These are phyloP conservation scores for Drosophila ustulata DNA, from an alignment of 2,888 invertebrate genomes.

Conservation along the genomic window DNA sequence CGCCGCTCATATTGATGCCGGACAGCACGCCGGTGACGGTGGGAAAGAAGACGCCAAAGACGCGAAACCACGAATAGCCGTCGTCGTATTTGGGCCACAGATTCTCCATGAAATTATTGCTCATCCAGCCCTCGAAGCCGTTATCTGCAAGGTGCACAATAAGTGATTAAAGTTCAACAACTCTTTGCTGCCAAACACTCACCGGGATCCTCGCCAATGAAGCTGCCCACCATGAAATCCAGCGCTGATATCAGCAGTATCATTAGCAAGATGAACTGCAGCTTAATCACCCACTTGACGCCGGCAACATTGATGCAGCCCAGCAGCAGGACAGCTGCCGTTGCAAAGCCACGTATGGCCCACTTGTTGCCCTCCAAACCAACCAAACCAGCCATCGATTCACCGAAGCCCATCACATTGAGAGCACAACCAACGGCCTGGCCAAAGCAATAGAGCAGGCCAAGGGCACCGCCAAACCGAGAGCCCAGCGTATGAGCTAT, in stretches of 20 bases:
- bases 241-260: constrained; percentile 94
- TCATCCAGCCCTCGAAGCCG: constrained; percentile 95
- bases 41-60: constrained; percentile 99
- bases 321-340: constrained; percentile 93
- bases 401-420: constrained; percentile 97
- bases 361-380: constrained; percentile 89
- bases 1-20: constrained; percentile 99
- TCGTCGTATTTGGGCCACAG: constrained; percentile 92
- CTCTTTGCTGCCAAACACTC: constrained; percentile 41
- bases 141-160: constrained; percentile 86
- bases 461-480: constrained; percentile 96
- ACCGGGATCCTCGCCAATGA: constrained; percentile 91
- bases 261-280: constrained; percentile 95
- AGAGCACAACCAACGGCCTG: constrained; percentile 98
- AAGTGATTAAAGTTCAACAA: not conserved
- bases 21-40: constrained; percentile 98
- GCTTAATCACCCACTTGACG: constrained; percentile 98
- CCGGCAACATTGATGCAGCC: constrained; percentile 97
- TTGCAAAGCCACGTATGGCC: constrained; percentile 95
- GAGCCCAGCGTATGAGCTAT: constrained; percentile 97
- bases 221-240: constrained; percentile 97
- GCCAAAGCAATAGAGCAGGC: constrained; percentile 97
- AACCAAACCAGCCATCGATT: constrained; percentile 95
- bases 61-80: constrained; percentile 96
- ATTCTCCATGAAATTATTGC: constrained; percentile 92